Evolutionary conservation across 1,140 invertebrate genomes (phyloP).

Genomic region (Panulirus ornatus): DNA sequence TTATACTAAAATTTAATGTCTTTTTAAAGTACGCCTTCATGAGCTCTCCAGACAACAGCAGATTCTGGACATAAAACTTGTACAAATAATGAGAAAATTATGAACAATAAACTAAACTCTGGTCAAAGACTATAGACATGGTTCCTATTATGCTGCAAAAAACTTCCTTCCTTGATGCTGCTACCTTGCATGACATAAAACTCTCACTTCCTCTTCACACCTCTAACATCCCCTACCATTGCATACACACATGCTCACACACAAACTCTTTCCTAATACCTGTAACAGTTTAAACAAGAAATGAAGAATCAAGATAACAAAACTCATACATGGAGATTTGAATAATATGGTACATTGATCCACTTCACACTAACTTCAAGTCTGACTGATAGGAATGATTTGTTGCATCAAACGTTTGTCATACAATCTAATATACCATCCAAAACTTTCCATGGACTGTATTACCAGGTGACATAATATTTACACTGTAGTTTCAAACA

Average conservation of each 20-base stretch:
- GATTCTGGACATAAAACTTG: slow-evolving; percentile 28
- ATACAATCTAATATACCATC: background rate
- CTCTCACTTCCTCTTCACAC: background rate
- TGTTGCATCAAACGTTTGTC: background rate
- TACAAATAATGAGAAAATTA: slow-evolving; percentile 13
- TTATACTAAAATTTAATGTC: slow-evolving; percentile 32
- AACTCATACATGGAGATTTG: background rate
- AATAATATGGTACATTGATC: background rate
- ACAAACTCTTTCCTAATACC: background rate
- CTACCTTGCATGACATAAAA: background rate
- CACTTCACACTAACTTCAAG: background rate
- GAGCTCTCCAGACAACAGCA: slow-evolving; percentile 36
- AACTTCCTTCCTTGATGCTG: background rate
- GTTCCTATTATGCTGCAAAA: background rate
- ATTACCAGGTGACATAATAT: background rate
- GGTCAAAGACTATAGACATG: background rate
- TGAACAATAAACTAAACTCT: slow-evolving; percentile 13
- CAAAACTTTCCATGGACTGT: background rate
- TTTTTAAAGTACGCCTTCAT: slow-evolving; percentile 33
- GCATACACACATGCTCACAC: background rate
- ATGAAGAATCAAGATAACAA: background rate
- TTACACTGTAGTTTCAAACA: background rate
- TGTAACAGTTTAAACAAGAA: background rate
- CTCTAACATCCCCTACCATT: background rate
- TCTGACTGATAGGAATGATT: background rate